Conservation (phyloP, 1,140 invertebrate species). For the Zelostemma sp. region DNA sequence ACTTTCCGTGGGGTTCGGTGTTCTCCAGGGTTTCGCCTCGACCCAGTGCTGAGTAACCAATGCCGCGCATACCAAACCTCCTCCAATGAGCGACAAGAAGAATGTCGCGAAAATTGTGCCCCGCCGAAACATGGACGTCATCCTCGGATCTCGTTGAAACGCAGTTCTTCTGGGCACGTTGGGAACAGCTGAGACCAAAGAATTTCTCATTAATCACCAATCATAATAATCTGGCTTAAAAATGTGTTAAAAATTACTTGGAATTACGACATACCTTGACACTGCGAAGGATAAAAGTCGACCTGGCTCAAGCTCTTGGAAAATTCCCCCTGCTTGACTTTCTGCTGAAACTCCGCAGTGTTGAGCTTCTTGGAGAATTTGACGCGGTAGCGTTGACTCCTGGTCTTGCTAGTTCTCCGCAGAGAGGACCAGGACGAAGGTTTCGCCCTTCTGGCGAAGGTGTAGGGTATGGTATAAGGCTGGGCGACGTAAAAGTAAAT, state of each 20-base stretch:
- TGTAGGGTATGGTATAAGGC: constrained; percentile 66
- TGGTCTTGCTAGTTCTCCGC: constrained; percentile 51
- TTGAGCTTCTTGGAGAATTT: constrained; percentile 64
- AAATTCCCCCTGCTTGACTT: constrained; percentile 66
- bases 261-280: constrained; percentile 59
- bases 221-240: too few species aligned
- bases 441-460: constrained; percentile 62
- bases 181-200: constrained; percentile 34
- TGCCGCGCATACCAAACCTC: constrained; percentile 85
- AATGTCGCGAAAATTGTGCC: constrained; percentile 91
- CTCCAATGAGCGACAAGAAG: constrained; percentile 84
- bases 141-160: constrained; percentile 48
- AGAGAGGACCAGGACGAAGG: constrained; percentile 44
- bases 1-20: constrained; percentile 77
- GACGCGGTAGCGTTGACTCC: constrained; percentile 55
- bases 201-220: not conserved
- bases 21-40: constrained; percentile 78
- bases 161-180: constrained; percentile 33
- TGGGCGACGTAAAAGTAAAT: constrained; percentile 68
- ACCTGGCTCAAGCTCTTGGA: constrained; percentile 65
- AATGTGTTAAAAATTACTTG: too few species aligned
- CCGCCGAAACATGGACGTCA: constrained; percentile 75
- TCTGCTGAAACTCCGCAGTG: constrained; percentile 63
- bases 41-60: constrained; percentile 92
- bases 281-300: constrained; percentile 58